Conservation (phyloP, 1,140 invertebrate species). For the Drosophila sechellia region DNA sequence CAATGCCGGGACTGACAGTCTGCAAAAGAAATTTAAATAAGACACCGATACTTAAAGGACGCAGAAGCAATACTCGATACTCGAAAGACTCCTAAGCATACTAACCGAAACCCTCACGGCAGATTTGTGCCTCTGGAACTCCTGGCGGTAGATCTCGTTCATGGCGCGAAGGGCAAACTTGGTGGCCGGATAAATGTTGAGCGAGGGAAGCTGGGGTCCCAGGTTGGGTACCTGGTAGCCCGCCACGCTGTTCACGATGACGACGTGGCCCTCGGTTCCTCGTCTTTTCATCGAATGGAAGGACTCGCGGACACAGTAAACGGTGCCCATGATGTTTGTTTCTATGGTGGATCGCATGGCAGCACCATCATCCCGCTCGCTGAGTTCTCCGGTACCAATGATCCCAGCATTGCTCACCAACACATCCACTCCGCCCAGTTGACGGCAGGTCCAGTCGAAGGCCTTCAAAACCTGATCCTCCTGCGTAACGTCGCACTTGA, state of each 20-base stretch:
- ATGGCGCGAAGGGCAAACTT: constrained; percentile 87
- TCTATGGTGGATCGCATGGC: constrained; percentile 85
- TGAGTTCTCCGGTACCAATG: constrained; percentile 85
- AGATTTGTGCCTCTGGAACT: constrained; percentile 81
- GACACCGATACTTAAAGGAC: no score
- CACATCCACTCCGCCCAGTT: constrained; percentile 88
- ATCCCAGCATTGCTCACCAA: constrained; percentile 91
- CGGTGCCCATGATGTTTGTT: constrained; percentile 89
- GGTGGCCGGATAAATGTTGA: constrained; percentile 87
- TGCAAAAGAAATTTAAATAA: constrained; percentile 57
- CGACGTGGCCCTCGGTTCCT: constrained; percentile 88
- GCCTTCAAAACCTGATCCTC: constrained; percentile 88
- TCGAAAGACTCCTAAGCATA: neutral
- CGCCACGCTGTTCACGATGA: constrained; percentile 78
- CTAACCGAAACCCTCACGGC: constrained; percentile 88
- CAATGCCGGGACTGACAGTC: constrained; percentile 88
- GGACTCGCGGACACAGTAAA: constrained; percentile 88
- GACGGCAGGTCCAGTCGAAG: constrained; percentile 87
- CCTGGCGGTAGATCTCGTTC: constrained; percentile 86
- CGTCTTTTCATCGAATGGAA: constrained; percentile 88
- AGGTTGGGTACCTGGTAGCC: constrained; percentile 81
- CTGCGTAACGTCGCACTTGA: constrained; percentile 87
- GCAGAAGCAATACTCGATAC: neutral
- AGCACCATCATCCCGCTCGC: constrained; percentile 81
- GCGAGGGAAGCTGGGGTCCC: constrained; percentile 68